phyloP scores from a whole-genome alignment of 2,888 invertebrate species.

The Fabriciana adippe region DNA sequence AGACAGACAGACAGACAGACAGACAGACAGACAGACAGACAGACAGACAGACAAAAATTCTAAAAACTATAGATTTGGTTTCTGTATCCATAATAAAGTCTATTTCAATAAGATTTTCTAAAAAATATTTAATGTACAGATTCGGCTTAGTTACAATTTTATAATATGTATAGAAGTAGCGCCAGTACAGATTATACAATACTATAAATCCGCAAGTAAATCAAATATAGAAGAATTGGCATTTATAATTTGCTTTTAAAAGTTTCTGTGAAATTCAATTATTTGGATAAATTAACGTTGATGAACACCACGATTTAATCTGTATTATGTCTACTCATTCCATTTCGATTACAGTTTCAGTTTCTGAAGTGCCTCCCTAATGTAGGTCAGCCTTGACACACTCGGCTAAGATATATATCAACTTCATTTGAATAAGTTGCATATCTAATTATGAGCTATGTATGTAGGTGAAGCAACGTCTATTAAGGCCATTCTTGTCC shows the following conservation, averaged over 20 bases:
- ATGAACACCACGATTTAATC: conserved; percentile 12
- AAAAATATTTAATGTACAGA: too few species aligned
- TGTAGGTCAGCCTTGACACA: conserved; percentile 47
- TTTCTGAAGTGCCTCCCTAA: conserved; percentile 41
- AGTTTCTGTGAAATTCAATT: conserved; percentile 17
- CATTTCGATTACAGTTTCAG: conserved; percentile 41
- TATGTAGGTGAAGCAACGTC: conserved; percentile 1
- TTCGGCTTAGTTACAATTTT: too few species aligned
- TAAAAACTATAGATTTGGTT: too few species aligned
- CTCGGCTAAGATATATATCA: conserved; percentile 27
- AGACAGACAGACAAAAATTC: too few species aligned
- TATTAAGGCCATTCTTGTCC: conserved; percentile 24
- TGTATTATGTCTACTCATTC: conserved; percentile 40
- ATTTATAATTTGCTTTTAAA: conserved; percentile 9
- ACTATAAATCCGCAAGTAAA: not conserved
- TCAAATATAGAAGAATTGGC: not conserved
- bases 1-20: too few species aligned
- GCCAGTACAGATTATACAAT: not conserved
- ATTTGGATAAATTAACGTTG: conserved; percentile 16
- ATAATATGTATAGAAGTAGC: too few species aligned
- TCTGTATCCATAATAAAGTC: too few species aligned
- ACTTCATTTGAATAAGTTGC: conserved; percentile 35
- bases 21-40: too few species aligned
- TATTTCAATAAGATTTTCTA: too few species aligned
- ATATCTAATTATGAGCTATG: conserved; percentile 28